Conservation (phyloP, 2,113 vertebrate genomes). For the Garra rufa region DNA sequence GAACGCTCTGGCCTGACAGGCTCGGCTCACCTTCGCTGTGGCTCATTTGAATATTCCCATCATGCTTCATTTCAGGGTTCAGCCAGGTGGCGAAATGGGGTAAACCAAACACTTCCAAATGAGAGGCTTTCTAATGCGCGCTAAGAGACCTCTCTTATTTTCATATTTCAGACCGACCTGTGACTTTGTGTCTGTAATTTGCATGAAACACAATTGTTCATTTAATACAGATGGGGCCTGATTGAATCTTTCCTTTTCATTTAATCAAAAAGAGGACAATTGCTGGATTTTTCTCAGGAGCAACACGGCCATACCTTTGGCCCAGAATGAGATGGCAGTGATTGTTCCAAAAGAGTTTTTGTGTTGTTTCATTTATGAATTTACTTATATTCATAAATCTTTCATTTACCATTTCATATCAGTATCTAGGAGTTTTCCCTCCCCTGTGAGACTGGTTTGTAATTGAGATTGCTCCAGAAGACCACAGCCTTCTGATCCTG, state of each 20-base stretch:
- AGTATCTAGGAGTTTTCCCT: conserved; percentile 4
- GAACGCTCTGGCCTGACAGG: conserved; percentile 45
- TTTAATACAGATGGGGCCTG: conserved; percentile 19
- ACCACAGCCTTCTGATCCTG: conserved; percentile 59
- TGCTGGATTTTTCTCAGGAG: conserved; percentile 19
- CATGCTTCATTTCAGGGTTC: conserved; percentile 51
- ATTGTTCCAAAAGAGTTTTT: conserved; percentile 8
- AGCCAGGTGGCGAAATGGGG: conserved; percentile 54
- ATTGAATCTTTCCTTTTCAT: conserved; percentile 54
- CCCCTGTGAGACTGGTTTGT: conserved; percentile 47
- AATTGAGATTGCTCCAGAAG: conserved; percentile 61
- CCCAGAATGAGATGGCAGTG: not conserved
- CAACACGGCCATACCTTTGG: not conserved
- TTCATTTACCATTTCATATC: conserved; percentile 49
- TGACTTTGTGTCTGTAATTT: conserved; percentile 50
- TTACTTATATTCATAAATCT: conserved; percentile 28
- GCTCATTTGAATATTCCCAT: conserved; percentile 57
- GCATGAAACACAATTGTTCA: conserved; percentile 50
- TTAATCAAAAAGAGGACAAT: conserved; percentile 43
- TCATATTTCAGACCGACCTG: conserved; percentile 53
- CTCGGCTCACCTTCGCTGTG: conserved; percentile 40
- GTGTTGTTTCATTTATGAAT: conserved; percentile 26
- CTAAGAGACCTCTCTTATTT: conserved; percentile 58
- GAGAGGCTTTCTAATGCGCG: conserved; percentile 51
- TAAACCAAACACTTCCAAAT: conserved; percentile 59